Conservation (phyloP, 2,888 invertebrate species). For the Hypomecis punctinalis region DNA sequence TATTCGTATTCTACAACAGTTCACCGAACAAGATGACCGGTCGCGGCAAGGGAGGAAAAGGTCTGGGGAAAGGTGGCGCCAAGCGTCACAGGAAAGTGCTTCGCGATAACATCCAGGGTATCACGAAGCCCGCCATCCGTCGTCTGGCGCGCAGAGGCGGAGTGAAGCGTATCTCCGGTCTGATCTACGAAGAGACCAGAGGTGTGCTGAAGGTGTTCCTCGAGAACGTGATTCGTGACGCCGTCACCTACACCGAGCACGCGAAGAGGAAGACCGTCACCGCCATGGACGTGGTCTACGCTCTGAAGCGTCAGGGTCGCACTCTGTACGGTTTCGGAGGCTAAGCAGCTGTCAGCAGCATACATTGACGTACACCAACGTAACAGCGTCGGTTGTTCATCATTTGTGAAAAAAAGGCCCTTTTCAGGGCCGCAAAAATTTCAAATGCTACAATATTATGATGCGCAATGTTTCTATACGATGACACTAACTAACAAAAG, state of each 20-base stretch:
- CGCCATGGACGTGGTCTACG: constrained; percentile 92
- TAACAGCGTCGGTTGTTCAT: too few relatives aligned
- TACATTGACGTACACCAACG: not conserved
- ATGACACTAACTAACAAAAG: not conserved
- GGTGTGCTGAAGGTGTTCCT: constrained; percentile 69
- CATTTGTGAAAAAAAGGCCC: not conserved
- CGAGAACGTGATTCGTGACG: too few relatives aligned
- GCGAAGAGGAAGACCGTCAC: constrained; percentile 92
- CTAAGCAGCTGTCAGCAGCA: not conserved
- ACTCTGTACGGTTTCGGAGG: constrained; percentile 93
- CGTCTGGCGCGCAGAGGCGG: too few relatives aligned
- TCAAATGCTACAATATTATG: not conserved
- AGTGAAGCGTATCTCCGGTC: not conserved
- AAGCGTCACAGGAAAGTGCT: too few relatives aligned
- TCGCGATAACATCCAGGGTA: too few relatives aligned
- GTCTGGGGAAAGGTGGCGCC: too few relatives aligned
- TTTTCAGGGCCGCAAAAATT: not conserved
- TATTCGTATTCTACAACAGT: too few relatives aligned
- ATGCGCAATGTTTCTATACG: not conserved
- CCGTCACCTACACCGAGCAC: constrained; percentile 89
- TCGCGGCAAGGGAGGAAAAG: too few relatives aligned
- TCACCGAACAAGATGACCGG: too few relatives aligned
- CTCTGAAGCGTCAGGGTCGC: constrained; percentile 89
- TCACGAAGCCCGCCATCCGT: too few relatives aligned
- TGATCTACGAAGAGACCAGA: too few relatives aligned